Conservation (phyloP, 2,797 vertebrate genomes). For the Etheostoma nigrum region DNA sequence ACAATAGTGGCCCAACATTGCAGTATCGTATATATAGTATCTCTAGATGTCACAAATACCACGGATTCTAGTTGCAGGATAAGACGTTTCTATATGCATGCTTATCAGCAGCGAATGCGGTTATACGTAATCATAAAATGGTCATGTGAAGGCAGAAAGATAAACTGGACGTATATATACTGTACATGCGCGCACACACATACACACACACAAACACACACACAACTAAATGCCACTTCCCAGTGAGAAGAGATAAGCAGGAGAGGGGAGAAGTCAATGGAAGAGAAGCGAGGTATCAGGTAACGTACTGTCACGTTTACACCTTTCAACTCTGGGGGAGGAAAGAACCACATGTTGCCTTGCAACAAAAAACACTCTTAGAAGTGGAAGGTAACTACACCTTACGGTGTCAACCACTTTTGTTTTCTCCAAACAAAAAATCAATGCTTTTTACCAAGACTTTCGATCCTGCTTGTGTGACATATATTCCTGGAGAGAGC, state of each 20-base stretch:
- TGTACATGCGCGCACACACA: not conserved
- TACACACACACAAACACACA: conserved; percentile 4
- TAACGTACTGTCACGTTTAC: conserved; percentile 45
- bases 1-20: too few relatives aligned
- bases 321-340: conserved; percentile 24
- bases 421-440: conserved; percentile 36
- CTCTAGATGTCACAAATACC: conserved; percentile 15
- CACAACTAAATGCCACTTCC: conserved; percentile 52
- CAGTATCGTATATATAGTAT: too few relatives aligned
- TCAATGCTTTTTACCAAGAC: conserved; percentile 41
- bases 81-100: conserved; percentile 21
- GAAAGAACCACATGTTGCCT: conserved; percentile 55
- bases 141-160: not conserved
- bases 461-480: conserved; percentile 37
- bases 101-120: conserved; percentile 14
- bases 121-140: conserved; percentile 15
- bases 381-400: conserved; percentile 42
- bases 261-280: conserved; percentile 55
- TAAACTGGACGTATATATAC: not conserved
- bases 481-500: conserved; percentile 6
- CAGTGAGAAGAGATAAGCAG: conserved; percentile 52
- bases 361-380: conserved; percentile 52
- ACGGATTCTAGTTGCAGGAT: conserved; percentile 14
- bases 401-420: not conserved
- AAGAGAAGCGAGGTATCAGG: conserved; percentile 52